Conservation (phyloP, 2,888 invertebrate species). For the Tiphia femorata region DNA sequence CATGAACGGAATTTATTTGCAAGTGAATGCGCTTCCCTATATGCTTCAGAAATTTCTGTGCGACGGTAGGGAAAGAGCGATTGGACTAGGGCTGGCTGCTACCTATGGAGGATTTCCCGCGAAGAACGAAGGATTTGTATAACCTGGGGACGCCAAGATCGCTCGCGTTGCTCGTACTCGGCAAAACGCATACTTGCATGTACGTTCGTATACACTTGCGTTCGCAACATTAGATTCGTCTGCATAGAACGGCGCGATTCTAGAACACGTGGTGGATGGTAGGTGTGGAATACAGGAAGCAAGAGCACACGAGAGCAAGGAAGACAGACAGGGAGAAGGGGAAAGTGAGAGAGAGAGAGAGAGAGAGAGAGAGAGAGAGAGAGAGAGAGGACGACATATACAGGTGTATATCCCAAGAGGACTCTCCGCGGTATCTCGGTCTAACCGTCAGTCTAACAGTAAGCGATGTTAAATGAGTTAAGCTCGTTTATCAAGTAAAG, state of each 20-base stretch:
- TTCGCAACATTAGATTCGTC: too few relatives aligned
- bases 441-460: conserved; percentile 27
- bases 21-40: conserved; percentile 16
- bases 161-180: neutral
- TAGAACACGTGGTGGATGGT: too few relatives aligned
- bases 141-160: conserved; percentile 6
- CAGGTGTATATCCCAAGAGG: too few relatives aligned
- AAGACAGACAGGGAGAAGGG: too few relatives aligned
- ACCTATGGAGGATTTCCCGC: conserved; percentile 14
- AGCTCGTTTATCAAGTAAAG: conserved; percentile 31
- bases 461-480: conserved; percentile 36
- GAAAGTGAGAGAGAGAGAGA: neutral
- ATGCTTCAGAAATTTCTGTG: neutral
- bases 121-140: conserved; percentile 21
- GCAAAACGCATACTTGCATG: neutral
- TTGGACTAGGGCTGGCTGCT: conserved; percentile 3
- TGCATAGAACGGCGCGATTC: too few relatives aligned
- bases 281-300: too few relatives aligned
- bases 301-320: too few relatives aligned
- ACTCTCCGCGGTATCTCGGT: conserved; percentile 21
- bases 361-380: neutral
- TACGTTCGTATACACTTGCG: neutral
- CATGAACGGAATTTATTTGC: too few relatives aligned
- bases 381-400: too few relatives aligned
- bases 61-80: conserved; percentile 2